phyloP scores from a whole-genome alignment of 2,113 vertebrate species.

The Patagioenas fasciata region DNA sequence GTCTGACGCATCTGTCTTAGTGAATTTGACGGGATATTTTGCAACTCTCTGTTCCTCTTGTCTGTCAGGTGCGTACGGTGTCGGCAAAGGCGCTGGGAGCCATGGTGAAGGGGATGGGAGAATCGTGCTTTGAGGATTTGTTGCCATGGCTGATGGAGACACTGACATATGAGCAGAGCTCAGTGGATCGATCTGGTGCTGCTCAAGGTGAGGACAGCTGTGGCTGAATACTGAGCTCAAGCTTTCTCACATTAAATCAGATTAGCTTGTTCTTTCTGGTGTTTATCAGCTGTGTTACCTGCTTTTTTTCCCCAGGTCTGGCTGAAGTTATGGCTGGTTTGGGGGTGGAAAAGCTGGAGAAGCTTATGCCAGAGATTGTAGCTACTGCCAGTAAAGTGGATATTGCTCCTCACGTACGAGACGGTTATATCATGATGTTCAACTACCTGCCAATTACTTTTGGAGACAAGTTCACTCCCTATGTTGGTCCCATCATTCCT shows the following conservation, averaged over 20 bases:
- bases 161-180: constrained; percentile 95
- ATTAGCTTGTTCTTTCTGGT: neutral
- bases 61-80: constrained; percentile 90
- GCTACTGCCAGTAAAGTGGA: constrained; percentile 96
- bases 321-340: constrained; percentile 98
- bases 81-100: constrained; percentile 97
- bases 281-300: neutral
- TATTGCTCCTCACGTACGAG: constrained; percentile 95
- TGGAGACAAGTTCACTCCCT: constrained; percentile 94
- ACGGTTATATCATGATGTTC: constrained; percentile 99
- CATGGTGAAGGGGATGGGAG: constrained; percentile 99
- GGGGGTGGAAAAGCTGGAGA: constrained; percentile 97
- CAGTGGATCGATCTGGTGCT: constrained; percentile 96
- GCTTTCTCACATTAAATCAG: neutral
- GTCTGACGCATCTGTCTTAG: neutral
- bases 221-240: neutral
- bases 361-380: constrained; percentile 98
- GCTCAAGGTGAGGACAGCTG: constrained; percentile 84
- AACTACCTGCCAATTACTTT: constrained; percentile 98
- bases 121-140: constrained; percentile 95
- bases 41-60: neutral
- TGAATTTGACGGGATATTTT: neutral
- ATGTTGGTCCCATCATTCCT: constrained; percentile 97
- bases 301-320: constrained; percentile 77
- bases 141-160: constrained; percentile 98